Evolutionary conservation across 2,888 invertebrate genomes (phyloP).

Genomic region (Drosophila stalkeri): DNA sequence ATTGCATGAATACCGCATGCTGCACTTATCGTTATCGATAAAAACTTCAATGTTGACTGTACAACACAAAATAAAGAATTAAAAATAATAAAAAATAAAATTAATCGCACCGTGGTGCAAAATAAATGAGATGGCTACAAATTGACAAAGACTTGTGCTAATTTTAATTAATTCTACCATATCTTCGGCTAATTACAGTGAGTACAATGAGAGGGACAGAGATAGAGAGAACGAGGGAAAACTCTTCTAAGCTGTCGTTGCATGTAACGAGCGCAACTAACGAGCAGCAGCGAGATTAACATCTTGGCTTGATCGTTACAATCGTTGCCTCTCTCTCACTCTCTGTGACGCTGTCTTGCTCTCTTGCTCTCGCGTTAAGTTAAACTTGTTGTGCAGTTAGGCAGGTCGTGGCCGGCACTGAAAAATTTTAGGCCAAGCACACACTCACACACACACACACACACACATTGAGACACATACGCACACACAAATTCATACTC

Average conservation of each 20-base stretch:
- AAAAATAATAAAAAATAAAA: background rate
- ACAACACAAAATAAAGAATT: constrained; percentile 2
- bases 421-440: constrained; percentile 72
- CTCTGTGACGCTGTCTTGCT: background rate
- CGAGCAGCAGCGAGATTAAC: constrained; percentile 56
- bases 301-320: constrained; percentile 59
- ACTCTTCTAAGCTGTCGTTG: constrained; percentile 7
- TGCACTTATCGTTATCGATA: constrained; percentile 58
- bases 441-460: constrained; percentile 25
- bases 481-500: constrained; percentile 5
- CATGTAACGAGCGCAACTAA: constrained; percentile 50
- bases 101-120: constrained; percentile 33
- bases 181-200: constrained; percentile 28
- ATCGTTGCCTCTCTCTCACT: background rate
- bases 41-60: constrained; percentile 4
- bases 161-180: constrained; percentile 43
- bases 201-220: background rate
- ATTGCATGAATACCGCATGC: constrained; percentile 15
- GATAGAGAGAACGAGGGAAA: background rate
- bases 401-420: constrained; percentile 66
- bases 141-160: constrained; percentile 45
- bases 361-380: constrained; percentile 4
- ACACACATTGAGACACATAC: constrained; percentile 13
- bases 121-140: constrained; percentile 47
- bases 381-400: constrained; percentile 75